Conservation (phyloP, 2,113 vertebrate genomes). For the Lutjanus erythropterus region DNA sequence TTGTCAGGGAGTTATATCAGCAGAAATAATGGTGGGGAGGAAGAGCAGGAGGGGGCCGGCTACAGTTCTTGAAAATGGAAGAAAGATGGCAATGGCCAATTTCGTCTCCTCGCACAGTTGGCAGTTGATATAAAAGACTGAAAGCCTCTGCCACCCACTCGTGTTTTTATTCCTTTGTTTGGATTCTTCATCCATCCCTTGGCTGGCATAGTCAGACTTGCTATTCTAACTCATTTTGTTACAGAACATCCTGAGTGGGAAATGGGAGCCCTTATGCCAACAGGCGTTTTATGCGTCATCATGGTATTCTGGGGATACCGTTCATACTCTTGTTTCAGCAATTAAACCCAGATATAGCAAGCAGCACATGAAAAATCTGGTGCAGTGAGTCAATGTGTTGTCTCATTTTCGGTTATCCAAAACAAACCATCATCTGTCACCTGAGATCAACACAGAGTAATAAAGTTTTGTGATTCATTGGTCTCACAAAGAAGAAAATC, state of each 20-base stretch:
- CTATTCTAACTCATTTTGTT: constrained; percentile 26
- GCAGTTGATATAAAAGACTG: constrained; percentile 38
- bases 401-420: constrained; percentile 4
- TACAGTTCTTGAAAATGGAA: constrained; percentile 50
- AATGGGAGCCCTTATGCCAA: constrained; percentile 37
- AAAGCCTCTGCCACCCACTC: constrained; percentile 49
- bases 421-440: constrained; percentile 14
- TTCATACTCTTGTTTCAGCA: constrained; percentile 3
- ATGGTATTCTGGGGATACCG: constrained; percentile 44
- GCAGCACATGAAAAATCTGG: background rate
- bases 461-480: background rate
- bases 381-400: constrained; percentile 42
- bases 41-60: constrained; percentile 1
- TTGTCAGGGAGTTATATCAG: constrained; percentile 51
- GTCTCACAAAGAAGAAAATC: background rate
- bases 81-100: constrained; percentile 23
- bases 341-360: background rate
- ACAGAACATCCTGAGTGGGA: constrained; percentile 19
- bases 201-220: constrained; percentile 28
- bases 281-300: constrained; percentile 54
- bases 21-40: constrained; percentile 52
- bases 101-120: constrained; percentile 27
- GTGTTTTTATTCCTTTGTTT: constrained; percentile 48
- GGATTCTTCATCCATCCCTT: constrained; percentile 13
- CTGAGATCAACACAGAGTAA: background rate